Conservation (phyloP, 2,888 invertebrate genomes). For the Hybos culiciformis region DNA sequence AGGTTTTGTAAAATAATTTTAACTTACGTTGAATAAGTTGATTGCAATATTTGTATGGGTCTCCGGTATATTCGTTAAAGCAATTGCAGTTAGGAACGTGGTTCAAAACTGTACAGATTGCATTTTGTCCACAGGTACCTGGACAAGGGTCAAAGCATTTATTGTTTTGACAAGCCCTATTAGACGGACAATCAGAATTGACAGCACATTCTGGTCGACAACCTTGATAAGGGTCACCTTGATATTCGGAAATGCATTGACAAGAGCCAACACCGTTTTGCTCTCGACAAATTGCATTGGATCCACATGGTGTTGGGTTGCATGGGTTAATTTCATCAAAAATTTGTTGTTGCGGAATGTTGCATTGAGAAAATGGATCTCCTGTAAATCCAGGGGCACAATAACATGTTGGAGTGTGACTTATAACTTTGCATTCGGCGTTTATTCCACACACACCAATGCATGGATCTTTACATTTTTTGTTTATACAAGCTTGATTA, state of each 20-base stretch:
- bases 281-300: slow-evolving; percentile 58
- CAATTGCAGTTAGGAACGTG: slow-evolving; percentile 59
- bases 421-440: slow-evolving; percentile 60
- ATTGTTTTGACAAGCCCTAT: slow-evolving; percentile 56
- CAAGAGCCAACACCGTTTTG: slow-evolving; percentile 52
- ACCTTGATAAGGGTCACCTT: slow-evolving; percentile 64
- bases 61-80: slow-evolving; percentile 53
- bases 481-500: slow-evolving; percentile 57
- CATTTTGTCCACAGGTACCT: slow-evolving; percentile 61
- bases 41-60: slow-evolving; percentile 53
- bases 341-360: slow-evolving; percentile 27
- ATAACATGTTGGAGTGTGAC: slow-evolving; percentile 58
- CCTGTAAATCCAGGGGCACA: slow-evolving; percentile 55
- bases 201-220: slow-evolving; percentile 62
- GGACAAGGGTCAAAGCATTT: slow-evolving; percentile 69
- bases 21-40: slow-evolving; percentile 41
- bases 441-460: slow-evolving; percentile 55
- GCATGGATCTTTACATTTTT: slow-evolving; percentile 65
- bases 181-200: slow-evolving; percentile 58
- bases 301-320: slow-evolving; percentile 48
- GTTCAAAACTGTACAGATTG: slow-evolving; percentile 58
- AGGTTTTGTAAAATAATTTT: too few relatives aligned
- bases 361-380: slow-evolving; percentile 61
- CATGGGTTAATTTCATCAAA: slow-evolving; percentile 42
- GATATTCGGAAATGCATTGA: slow-evolving; percentile 54